phyloP scores from a whole-genome alignment of 2,888 invertebrate genomes.

The Drosophila neonasuta region DNA sequence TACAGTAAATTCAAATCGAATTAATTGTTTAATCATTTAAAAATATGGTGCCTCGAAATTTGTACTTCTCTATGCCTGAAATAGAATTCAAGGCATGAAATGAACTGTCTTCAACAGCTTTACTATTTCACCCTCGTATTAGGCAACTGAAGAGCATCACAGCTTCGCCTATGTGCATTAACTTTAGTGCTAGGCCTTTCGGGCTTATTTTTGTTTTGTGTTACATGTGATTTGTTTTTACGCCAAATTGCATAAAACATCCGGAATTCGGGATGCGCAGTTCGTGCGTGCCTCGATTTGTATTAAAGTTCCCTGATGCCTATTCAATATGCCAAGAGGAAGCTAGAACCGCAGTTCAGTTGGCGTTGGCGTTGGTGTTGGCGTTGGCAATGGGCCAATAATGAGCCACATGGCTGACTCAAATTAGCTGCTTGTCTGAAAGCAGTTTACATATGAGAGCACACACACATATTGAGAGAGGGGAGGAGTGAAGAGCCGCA shows the following conservation, averaged over 20 bases:
- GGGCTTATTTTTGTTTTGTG: slow-evolving; percentile 34
- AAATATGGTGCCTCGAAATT: no score
- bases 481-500: slow-evolving; percentile 27
- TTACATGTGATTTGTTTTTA: slow-evolving; percentile 68
- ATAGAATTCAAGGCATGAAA: no score
- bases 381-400: slow-evolving; percentile 52
- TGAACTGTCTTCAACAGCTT: no score
- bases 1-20: no score
- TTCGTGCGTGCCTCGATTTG: slow-evolving; percentile 58
- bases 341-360: not conserved
- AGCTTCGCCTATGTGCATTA: not conserved
- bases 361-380: not conserved
- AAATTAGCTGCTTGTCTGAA: slow-evolving; percentile 60
- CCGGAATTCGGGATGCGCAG: slow-evolving; percentile 49
- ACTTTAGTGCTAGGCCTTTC: not conserved
- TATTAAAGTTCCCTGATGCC: slow-evolving; percentile 51
- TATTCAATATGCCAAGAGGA: slow-evolving; percentile 47
- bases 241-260: slow-evolving; percentile 68
- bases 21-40: no score
- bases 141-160: slow-evolving; percentile 4
- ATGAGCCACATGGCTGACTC: slow-evolving; percentile 55
- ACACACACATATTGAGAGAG: not conserved
- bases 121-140: not conserved
- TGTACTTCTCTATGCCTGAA: no score
- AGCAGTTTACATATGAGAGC: slow-evolving; percentile 54